Base-by-base conservation (phyloP, 2,888 invertebrate species). In the Adineta ricciae region DNA sequence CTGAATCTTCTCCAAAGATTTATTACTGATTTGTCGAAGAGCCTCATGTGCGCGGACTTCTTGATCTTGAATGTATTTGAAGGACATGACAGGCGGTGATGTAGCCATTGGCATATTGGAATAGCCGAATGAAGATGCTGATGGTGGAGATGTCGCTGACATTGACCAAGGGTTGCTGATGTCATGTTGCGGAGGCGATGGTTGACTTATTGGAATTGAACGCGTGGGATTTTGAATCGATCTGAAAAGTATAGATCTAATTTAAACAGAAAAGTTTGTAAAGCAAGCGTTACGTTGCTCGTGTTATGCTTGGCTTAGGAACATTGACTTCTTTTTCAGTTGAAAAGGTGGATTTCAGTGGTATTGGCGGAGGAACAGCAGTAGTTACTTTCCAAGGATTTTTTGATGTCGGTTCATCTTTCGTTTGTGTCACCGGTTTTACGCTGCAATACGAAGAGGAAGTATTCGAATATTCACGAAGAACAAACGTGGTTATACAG, bases 1-100 rank as follows among this genome's bases (percentile, higher is more conserved):
- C 78, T 78, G 78, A 78, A 78, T 78, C n/a, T 24, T 38, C 41
- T 78, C 78, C n/a, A 78, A n/a, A 4, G 78, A 78, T 41, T 78
- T 78, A 78, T 78, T 78, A 19, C 24, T 78, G 2, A 78, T 41
- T 78, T 78, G 78, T 78, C 78, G 38, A 41, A 78, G 41, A 41
- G 78, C 78, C 41, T 78, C 78, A 41, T 41, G 78, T 78, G 38
- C 41, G 21, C 78, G 78, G 11, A n/a, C 24, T 78, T 78, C 78
- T 41, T 78, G 41, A 78, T 78, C 78, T 41, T 41, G 41, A 41
- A 78, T 78, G 14, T 38, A 14, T 41, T 41, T 78, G n/a, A 78
- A 78, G 24, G 78, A 78, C 38, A 41, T 38, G 41, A 4, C 38
- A n/a, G 73, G 41, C 11, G 78, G 78, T 41, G 78, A 78, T 36